Conservation (phyloP, 2,113 vertebrate genomes). For the Aepyceros melampus region DNA sequence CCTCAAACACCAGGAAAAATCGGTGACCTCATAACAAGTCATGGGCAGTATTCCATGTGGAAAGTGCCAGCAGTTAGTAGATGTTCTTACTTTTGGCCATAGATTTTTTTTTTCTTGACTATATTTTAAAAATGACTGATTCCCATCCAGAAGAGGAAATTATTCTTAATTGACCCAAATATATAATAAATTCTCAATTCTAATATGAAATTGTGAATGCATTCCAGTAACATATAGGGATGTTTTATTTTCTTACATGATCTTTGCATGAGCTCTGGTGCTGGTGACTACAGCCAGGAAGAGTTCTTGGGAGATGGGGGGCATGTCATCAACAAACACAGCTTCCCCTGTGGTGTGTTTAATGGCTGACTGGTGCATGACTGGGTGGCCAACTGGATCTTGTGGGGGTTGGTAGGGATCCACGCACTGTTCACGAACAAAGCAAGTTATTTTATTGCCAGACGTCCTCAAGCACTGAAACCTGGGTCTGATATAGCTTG, state of each 20-base stretch:
- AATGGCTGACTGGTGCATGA: slow-evolving; percentile 89
- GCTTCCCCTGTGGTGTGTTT: slow-evolving; percentile 92
- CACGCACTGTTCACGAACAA: slow-evolving; percentile 78
- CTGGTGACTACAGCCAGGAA: slow-evolving; percentile 89
- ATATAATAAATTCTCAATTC: background rate
- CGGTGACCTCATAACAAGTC: background rate
- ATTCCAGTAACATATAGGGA: background rate
- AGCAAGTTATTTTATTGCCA: background rate
- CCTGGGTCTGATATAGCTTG: background rate
- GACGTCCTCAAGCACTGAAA: background rate
- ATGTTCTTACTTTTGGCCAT: background rate
- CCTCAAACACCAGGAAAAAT: background rate
- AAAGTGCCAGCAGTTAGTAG: background rate
- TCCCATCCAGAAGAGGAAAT: background rate
- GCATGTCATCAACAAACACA: slow-evolving; percentile 88
- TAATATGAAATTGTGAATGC: background rate
- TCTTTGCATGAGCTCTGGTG: slow-evolving; percentile 87
- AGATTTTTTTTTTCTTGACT: background rate
- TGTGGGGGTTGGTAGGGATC: slow-evolving; percentile 76
- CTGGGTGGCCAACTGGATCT: slow-evolving; percentile 88
- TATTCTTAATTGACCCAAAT: background rate
- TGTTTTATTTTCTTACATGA: slow-evolving; percentile 79
- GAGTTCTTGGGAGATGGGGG: slow-evolving; percentile 84
- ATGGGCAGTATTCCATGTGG: background rate
- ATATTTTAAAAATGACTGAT: background rate